A percentile compares a stretch with the other conserved stretches of the same genome.
These are phyloP conservation scores for Ectemnius cavifrons DNA, from an alignment of 2,888 invertebrate species.

Conservation along the genomic window DNA sequence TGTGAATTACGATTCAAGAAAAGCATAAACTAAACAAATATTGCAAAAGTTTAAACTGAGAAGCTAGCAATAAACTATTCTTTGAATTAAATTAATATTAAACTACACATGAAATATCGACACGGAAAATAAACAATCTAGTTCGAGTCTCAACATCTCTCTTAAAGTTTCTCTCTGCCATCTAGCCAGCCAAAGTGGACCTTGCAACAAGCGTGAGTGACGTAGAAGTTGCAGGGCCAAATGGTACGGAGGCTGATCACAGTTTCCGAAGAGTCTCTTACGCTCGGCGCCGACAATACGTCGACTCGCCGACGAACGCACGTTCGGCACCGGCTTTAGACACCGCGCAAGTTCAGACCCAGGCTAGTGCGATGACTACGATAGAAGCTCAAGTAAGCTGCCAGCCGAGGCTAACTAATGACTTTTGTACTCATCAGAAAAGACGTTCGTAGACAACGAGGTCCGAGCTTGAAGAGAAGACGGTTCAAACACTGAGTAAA, in stretches of 20 bases:
- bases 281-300: constrained; percentile 45
- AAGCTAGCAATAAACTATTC: too few species aligned
- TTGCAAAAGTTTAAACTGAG: too few species aligned
- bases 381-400: constrained; percentile 40
- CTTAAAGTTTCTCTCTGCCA: constrained; percentile 38
- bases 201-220: constrained; percentile 67
- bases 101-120: too few species aligned
- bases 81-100: too few species aligned
- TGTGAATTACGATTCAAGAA: too few species aligned
- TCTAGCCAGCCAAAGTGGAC: constrained; percentile 40
- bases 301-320: constrained; percentile 39
- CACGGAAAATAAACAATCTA: too few species aligned
- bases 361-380: neutral
- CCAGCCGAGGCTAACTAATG: neutral
- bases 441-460: constrained; percentile 54
- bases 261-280: constrained; percentile 30
- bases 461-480: constrained; percentile 56
- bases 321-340: constrained; percentile 5
- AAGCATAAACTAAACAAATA: too few species aligned
- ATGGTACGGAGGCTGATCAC: constrained; percentile 31
- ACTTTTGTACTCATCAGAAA: constrained; percentile 2
- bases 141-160: too few species aligned
- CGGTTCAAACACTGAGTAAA: constrained; percentile 64
- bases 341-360: constrained; percentile 42
- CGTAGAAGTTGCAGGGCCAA: constrained; percentile 14